Evolutionary conservation across 64 coral and sea anemone species (phyloP).

Genomic region (Montipora capricornis): DNA sequence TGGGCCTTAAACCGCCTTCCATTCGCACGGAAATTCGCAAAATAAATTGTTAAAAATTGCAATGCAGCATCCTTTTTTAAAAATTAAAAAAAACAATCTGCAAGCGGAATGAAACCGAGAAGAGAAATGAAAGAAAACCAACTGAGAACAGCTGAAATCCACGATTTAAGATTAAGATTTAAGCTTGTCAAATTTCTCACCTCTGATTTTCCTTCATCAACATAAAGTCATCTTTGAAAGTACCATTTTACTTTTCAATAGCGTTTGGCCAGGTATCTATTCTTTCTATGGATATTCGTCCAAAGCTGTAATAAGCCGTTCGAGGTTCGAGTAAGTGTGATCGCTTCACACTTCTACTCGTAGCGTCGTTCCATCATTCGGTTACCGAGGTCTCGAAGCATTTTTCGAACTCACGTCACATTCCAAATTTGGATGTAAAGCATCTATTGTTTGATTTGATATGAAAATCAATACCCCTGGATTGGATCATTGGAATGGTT

Average conservation of each 20-base stretch:
- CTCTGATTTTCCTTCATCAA: not conserved
- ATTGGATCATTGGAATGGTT: not conserved
- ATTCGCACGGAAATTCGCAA: no score
- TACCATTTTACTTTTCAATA: no score
- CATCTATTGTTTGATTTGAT: no score
- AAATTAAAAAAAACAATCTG: no score
- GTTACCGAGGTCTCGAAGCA: conserved; percentile 33
- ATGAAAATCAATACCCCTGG: not conserved
- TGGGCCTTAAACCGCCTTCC: no score
- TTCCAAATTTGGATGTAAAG: conserved; percentile 36
- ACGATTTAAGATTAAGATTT: not conserved
- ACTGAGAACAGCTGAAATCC: not conserved
- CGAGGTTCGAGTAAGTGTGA: not conserved
- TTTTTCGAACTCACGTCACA: conserved; percentile 20
- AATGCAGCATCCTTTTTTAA: no score
- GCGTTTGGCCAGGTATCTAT: no score
- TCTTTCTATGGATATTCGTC: no score
- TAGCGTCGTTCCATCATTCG: not conserved
- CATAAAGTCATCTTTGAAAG: no score
- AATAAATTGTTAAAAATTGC: no score
- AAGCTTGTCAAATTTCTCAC: not conserved
- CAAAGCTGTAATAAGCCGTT: no score
- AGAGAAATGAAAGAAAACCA: not conserved
- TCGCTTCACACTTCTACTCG: not conserved
- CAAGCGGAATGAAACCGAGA: not conserved